These are phyloP conservation scores for Todiramphus chloris DNA, from an alignment of 2,113 vertebrate species.

Conservation along the genomic window DNA sequence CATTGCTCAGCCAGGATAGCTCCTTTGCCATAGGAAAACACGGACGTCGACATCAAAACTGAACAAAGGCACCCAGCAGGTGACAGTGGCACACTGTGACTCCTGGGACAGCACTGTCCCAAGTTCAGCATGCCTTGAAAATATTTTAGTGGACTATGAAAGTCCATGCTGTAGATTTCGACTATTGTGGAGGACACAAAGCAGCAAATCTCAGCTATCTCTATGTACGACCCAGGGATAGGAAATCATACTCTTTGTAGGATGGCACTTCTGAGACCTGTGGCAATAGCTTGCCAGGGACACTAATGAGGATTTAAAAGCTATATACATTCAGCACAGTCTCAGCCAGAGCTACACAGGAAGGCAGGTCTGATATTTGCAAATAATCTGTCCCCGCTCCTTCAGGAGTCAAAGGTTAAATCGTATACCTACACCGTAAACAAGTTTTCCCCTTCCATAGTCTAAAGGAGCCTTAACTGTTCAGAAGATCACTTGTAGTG, in stretches of 20 bases:
- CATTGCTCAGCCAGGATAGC: not conserved
- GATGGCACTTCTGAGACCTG: not conserved
- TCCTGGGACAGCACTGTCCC: not conserved
- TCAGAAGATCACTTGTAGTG: not conserved
- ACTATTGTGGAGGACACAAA: not conserved
- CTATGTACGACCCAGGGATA: rapidly evolving
- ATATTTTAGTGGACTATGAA: not conserved
- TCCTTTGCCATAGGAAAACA: not conserved
- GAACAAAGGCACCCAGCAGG: not conserved
- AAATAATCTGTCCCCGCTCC: not conserved
- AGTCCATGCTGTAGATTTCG: not conserved
- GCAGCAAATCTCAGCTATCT: not conserved
- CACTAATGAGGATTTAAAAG: not conserved
- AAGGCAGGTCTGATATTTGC: not conserved
- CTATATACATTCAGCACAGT: not conserved
- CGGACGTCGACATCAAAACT: not conserved
- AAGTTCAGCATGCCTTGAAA: not conserved
- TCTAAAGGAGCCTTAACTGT: not conserved
- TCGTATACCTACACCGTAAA: not conserved
- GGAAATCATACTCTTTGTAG: not conserved
- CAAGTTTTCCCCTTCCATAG: not conserved
- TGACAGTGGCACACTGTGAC: too few species aligned
- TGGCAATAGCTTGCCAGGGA: not conserved
- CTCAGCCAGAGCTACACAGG: not conserved
- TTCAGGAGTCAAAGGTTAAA: not conserved